Percentiles rank a stretch among this genome's conserved stretches.
Evolutionary conservation across 2,888 invertebrate species (phyloP).

Genomic region (Lymantria monacha): DNA sequence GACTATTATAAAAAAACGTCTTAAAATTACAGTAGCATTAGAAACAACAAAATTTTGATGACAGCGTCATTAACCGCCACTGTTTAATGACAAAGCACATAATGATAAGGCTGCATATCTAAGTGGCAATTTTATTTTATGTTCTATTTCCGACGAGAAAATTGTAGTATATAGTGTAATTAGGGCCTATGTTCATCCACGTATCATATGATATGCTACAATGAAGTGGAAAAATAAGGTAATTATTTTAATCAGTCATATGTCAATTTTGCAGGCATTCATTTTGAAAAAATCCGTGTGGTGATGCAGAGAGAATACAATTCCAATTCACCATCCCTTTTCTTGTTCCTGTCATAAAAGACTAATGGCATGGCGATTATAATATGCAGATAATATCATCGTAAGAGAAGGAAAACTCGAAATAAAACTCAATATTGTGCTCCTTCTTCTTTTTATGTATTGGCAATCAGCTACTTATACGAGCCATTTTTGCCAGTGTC

Average conservation of each 20-base stretch:
- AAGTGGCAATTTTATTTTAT: constrained; percentile 32
- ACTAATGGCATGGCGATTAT: too few relatives aligned
- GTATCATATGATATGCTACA: constrained; percentile 40
- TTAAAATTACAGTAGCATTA: neutral
- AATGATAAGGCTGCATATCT: constrained; percentile 31
- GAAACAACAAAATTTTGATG: neutral
- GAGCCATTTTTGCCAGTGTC: too few relatives aligned
- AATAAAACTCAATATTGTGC: too few relatives aligned
- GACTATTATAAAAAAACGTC: neutral
- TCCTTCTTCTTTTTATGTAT: too few relatives aligned
- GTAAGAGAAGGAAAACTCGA: too few relatives aligned
- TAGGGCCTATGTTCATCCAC: constrained; percentile 41
- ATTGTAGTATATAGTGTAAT: constrained; percentile 49
- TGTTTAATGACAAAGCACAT: constrained; percentile 31
- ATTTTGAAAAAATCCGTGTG: neutral
- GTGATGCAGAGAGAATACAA: too few relatives aligned
- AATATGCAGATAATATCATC: too few relatives aligned
- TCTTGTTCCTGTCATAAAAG: too few relatives aligned
- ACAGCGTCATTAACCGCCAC: constrained; percentile 24
- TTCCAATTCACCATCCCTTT: too few relatives aligned
- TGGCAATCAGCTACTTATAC: too few relatives aligned
- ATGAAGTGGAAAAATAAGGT: constrained; percentile 30
- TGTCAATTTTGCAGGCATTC: constrained; percentile 14
- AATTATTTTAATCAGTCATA: constrained; percentile 25
- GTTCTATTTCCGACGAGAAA: constrained; percentile 50